phyloP scores from a whole-genome alignment of 2,888 invertebrate species.

The Phalera bucephala region DNA sequence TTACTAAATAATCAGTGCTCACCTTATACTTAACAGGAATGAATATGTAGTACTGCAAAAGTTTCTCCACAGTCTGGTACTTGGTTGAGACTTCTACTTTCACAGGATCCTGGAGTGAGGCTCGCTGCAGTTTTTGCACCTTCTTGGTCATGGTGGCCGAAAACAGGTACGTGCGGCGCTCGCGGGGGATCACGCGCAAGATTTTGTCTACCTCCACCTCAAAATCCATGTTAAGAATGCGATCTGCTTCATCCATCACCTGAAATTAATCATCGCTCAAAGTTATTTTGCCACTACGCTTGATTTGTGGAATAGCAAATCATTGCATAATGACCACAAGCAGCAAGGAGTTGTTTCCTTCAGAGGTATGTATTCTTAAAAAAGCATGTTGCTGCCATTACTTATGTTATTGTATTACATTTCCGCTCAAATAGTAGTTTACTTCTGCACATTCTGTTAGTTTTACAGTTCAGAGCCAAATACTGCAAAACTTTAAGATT shows the following conservation, averaged over 20 bases:
- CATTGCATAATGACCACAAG: too few species aligned
- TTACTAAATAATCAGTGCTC: conserved; percentile 22
- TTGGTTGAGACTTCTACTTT: conserved; percentile 98
- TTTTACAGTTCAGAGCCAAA: too few species aligned
- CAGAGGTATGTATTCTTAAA: too few species aligned
- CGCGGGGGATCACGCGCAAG: conserved; percentile 93
- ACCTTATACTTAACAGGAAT: conserved; percentile 98
- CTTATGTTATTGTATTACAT: too few species aligned
- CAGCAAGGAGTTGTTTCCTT: too few species aligned
- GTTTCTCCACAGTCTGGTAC: conserved; percentile 98
- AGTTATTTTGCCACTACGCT: too few species aligned
- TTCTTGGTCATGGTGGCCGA: conserved; percentile 99
- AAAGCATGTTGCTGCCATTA: too few species aligned
- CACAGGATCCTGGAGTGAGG: conserved; percentile 96
- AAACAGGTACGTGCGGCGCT: conserved; percentile 95
- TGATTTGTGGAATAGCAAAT: too few species aligned
- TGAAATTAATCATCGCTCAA: conserved; percentile 36
- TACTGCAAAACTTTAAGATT: too few species aligned
- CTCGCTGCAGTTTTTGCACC: conserved; percentile 96
- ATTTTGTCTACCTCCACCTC: conserved; percentile 99
- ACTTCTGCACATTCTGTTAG: too few species aligned
- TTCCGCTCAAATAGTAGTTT: too few species aligned
- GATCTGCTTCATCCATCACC: conserved; percentile 99
- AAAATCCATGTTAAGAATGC: conserved; percentile 99
- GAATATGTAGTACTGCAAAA: conserved; percentile 97